Evolutionary conservation across 2,113 vertebrate species (phyloP).

Genomic region (Cyanoderma ruficeps): DNA sequence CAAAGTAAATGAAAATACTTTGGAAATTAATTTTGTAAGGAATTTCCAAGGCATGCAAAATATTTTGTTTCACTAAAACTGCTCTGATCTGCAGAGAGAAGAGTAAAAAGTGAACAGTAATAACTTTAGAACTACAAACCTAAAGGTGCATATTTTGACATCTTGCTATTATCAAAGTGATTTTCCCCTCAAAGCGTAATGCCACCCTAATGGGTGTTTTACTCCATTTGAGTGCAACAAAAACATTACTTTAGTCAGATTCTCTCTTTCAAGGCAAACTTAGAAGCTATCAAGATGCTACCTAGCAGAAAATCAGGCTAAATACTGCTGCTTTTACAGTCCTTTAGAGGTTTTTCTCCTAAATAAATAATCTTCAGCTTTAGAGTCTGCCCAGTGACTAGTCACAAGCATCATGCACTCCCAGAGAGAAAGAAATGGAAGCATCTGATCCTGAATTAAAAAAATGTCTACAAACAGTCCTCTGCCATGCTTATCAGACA

Average conservation of each 20-base stretch:
- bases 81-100: neutral
- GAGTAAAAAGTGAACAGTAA: neutral
- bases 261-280: neutral
- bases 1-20: neutral
- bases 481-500: neutral
- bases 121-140: neutral
- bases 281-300: neutral
- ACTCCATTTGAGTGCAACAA: neutral
- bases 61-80: neutral
- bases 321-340: neutral
- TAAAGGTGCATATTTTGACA: neutral
- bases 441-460: neutral
- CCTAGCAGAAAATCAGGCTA: neutral
- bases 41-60: neutral
- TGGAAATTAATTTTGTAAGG: neutral
- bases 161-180: neutral
- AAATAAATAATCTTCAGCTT: neutral
- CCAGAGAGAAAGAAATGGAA: neutral
- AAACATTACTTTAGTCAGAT: neutral
- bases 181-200: neutral
- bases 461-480: neutral
- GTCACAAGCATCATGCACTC: neutral
- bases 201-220: neutral
- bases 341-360: neutral
- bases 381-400: neutral